Evolutionary conservation across 2,888 invertebrate species (phyloP).

Genomic region (Hylaea fasciaria): DNA sequence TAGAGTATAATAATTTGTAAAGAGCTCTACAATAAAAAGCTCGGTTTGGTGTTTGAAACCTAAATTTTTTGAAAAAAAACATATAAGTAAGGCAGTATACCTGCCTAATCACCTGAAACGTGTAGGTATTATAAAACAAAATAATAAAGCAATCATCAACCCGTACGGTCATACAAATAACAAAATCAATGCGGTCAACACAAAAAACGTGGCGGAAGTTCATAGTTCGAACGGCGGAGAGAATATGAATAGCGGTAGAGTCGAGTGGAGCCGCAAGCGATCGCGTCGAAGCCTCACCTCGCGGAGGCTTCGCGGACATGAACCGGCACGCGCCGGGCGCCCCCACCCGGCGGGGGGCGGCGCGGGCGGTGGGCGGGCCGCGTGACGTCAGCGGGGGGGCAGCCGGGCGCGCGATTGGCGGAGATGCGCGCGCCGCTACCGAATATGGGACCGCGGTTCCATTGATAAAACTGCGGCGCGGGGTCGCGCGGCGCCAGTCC

Average conservation of each 20-base stretch:
- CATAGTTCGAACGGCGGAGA: slow-evolving; percentile 33
- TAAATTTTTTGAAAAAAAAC: too few species aligned
- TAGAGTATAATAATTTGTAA: too few species aligned
- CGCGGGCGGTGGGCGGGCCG: slow-evolving; percentile 80
- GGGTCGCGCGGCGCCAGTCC: slow-evolving; percentile 88
- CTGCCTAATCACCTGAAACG: too few species aligned
- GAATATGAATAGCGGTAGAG: slow-evolving; percentile 30
- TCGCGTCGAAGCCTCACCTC: slow-evolving; percentile 44
- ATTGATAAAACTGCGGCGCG: slow-evolving; percentile 92
- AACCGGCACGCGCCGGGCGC: slow-evolving; percentile 48
- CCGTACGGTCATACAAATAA: slow-evolving; percentile 18
- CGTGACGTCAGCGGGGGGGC: slow-evolving; percentile 80
- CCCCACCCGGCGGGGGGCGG: slow-evolving; percentile 59
- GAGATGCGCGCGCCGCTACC: slow-evolving; percentile 87
- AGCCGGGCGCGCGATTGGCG: slow-evolving; percentile 77
- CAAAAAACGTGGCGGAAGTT: slow-evolving; percentile 28
- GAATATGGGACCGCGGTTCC: slow-evolving; percentile 93
- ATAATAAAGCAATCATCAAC: background rate
- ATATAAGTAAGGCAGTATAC: too few species aligned
- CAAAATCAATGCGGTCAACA: slow-evolving; percentile 36
- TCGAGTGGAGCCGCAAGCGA: slow-evolving; percentile 39
- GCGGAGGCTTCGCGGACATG: slow-evolving; percentile 56
- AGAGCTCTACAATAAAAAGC: too few species aligned
- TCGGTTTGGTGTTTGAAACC: too few species aligned
- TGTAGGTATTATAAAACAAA: background rate